Evolutionary conservation across 2,797 vertebrate species (phyloP).

Genomic region (Gambelia wislizenii): DNA sequence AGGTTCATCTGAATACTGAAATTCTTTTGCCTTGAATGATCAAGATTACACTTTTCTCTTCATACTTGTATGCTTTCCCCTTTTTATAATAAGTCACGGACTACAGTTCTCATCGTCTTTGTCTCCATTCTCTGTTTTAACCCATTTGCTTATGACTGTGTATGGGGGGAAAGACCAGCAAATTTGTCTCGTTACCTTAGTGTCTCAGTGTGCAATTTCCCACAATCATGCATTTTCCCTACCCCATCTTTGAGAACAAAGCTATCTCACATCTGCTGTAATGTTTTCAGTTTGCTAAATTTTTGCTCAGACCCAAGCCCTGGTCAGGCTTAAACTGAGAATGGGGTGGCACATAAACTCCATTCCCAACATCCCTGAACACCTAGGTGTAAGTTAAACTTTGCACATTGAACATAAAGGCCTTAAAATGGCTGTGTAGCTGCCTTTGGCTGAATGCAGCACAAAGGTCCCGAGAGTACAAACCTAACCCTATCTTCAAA

Average conservation of each 20-base stretch:
- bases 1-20: neutral
- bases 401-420: too few relatives aligned
- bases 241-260: neutral
- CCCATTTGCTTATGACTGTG: slow-evolving; percentile 41
- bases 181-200: slow-evolving; percentile 43
- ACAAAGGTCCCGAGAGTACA: too few relatives aligned
- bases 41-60: fast-evolving
- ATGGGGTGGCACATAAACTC: too few relatives aligned
- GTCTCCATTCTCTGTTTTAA: slow-evolving; percentile 59
- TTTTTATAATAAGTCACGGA: slow-evolving; percentile 28
- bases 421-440: too few relatives aligned
- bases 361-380: too few relatives aligned
- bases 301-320: neutral
- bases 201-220: slow-evolving; percentile 23
- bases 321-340: too few relatives aligned
- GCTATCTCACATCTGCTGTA: slow-evolving; percentile 15
- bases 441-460: too few relatives aligned
- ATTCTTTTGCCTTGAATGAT: neutral
- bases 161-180: slow-evolving; percentile 63
- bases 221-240: slow-evolving; percentile 3
- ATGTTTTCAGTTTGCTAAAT: slow-evolving; percentile 52
- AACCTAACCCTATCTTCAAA: too few relatives aligned
- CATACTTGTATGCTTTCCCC: slow-evolving; percentile 16
- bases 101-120: slow-evolving; percentile 25
- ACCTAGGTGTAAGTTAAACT: too few relatives aligned